phyloP scores from a whole-genome alignment of 1,140 invertebrate genomes.

The Drosophila sp. region DNA sequence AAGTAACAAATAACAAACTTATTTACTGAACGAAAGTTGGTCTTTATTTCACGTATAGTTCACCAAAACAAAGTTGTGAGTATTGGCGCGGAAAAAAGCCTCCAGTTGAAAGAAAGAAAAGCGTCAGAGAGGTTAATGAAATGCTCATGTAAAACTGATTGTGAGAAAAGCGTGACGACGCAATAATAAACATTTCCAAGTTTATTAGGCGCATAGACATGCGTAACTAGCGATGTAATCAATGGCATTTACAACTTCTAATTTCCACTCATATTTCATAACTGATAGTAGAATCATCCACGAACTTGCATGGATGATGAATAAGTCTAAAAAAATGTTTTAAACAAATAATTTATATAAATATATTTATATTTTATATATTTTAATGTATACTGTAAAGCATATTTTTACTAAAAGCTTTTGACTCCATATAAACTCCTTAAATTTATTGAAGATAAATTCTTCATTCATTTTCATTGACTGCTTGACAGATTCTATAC shows the following conservation, averaged over 20 bases:
- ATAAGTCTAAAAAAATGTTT: too few relatives aligned
- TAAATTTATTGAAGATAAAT: background rate
- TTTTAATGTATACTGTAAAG: too few relatives aligned
- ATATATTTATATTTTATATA: too few relatives aligned
- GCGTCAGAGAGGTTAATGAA: constrained; percentile 17
- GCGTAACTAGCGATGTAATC: constrained; percentile 27
- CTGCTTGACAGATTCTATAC: background rate
- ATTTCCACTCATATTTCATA: constrained; percentile 9
- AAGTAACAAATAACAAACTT: background rate
- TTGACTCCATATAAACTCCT: too few relatives aligned
- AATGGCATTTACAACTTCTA: constrained; percentile 12
- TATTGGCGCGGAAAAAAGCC: constrained; percentile 23
- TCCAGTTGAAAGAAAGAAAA: constrained; percentile 12
- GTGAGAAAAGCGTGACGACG: constrained; percentile 49
- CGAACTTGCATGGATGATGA: too few relatives aligned
- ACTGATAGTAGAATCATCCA: background rate
- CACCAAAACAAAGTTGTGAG: background rate
- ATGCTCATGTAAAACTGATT: constrained; percentile 16
- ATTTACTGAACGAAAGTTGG: constrained; percentile 32
- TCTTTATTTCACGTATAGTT: constrained; percentile 4
- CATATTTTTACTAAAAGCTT: too few relatives aligned
- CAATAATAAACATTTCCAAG: constrained; percentile 31
- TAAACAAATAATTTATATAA: too few relatives aligned
- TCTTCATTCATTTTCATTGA: background rate
- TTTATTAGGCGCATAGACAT: constrained; percentile 37